Evolutionary conservation across 35 echinoderm and acorn worm genomes (phyloP), one percentile per base, ranked within the genome.

Genomic region (Eucidaris tribuloides): DNA sequence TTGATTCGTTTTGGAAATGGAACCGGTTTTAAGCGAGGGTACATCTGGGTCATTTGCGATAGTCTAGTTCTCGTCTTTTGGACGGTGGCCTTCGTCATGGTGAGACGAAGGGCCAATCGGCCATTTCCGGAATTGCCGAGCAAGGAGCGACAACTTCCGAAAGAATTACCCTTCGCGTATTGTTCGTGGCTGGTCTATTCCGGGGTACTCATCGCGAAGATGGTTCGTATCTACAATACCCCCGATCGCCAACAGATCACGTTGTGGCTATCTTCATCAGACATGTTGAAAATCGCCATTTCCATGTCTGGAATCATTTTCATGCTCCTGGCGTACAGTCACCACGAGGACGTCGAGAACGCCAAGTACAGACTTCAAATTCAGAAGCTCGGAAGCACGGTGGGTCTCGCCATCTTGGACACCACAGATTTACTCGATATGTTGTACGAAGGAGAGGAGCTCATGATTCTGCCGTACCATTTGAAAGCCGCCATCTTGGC

Each of bases 121-220:
- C 85, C 76, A 5, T 66, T 76, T 40, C 77, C 77, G 58, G 81
- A 80, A 40, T 39, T 89, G 2, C 92, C 92, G 24, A 79, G 71
- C 4, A 87, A 56, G 20, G 42, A 85, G 33, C 9, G 76, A 35
- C 80, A 94, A 35, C 25, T 94, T 2, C 46, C 88, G 39, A 20
- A 56, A 7, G 92, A 94, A 52, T 77, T 94, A 35, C 86, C 85
- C 3, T 89, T 85, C 45, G 92, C 92, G 2, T 94, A 94, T 30
- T 59, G 71, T 2, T 94, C 86, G n/a, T 94, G 92, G 92, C 58
- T 94, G 19, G 48, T 94, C 43, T 94, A 94, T 45, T 57, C 92
- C 4, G 81, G 80, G 25, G 92, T 94, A 19, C 82, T 94, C 7
- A 61, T 94, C 1, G 86, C 86, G 2, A 94, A 94, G 58, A 25